Base-by-base conservation (phyloP, 2,113 vertebrate genomes). In the Nycticebus coucang region DNA sequence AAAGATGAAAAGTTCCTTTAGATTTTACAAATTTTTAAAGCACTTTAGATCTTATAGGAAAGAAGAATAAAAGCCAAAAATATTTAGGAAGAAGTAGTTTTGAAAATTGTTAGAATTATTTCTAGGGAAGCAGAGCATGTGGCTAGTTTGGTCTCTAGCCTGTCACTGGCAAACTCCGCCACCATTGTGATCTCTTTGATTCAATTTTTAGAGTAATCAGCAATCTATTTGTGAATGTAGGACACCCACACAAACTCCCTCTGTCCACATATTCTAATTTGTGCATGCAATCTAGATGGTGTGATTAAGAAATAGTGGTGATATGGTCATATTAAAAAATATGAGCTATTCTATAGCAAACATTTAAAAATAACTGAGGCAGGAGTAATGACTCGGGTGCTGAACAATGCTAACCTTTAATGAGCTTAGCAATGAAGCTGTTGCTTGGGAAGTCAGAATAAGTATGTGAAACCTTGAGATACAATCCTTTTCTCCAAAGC, bases 1-100 rank as follows among this genome's bases (percentile, higher is more conserved):
- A 97, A 97, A 97, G 85, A 97, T 94, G 50, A 79, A 66, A 64
- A 19, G 2, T 78, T 72, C 30, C 88, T 84, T 79, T 96, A 68
- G 77, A 79, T 97, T 97, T 97, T 93, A 22, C 81, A 59, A 97
- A 37, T 35, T 71, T 60, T 80, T 66, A 84, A 37, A 60, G 85
- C 9, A 85, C 53, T 79, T 28, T 95, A 59, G 10, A 77, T 89
- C n/a, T 91, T 26, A 41, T 0, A 33, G 7, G 57, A 4, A 4
- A 28, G 0, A 37, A 74, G 45, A 77, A 75, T 17, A 7, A 79
- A 84, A 21, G 14, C 14, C 4, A 45, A 93, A 74, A 41, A 75
- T 72, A 89, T 0, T 72, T 50, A 74, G 53, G 6, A 92, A 83
- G 4, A 72, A 62, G 37, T 22, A 28, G 15, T 19, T 77, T 83